Base-by-base conservation (phyloP, 2,888 invertebrate species). In the Lepidochrysops patricia region DNA sequence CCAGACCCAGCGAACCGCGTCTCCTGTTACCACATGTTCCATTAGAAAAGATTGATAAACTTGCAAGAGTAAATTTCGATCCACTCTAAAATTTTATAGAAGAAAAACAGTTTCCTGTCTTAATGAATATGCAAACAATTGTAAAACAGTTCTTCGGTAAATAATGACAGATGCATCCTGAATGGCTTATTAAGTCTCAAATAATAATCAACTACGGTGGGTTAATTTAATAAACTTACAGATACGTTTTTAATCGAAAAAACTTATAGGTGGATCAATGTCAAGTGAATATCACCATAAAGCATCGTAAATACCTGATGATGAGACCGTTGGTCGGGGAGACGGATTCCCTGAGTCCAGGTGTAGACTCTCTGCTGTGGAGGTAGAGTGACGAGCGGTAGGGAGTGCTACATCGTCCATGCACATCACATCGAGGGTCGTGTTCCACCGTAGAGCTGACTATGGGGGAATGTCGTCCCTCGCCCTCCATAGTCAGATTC, bases 381-480 rank as follows among this genome's bases (percentile, higher is more conserved):
- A 88, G 77, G 65, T 87, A 89, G 48, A 88, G 77, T 43, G 88
- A 87, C 5, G 88, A 88, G 61, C 85, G 76, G 66, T 86, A 80
- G 19, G 86, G 84, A 58, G 87, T 84, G 63, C 79, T 76, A 74
- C 84, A 85, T 35, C 88, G 81, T 48, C 94, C 93, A 77, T 95
- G 95, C 34, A 94, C 93, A 72, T 94, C 94, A 75, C 95, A 95
- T 64, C 92, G 92, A 64, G 89, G 87, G 77, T 89, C 89, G 70
- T 85, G 84, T 69, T 93, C 93, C 57, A 91, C 85, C 70, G 90
- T 90, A 43, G 90, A 90, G 75, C 80, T 87, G 67, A 88, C 88
- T 58, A 82, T 66, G 57, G 89, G 83, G 61, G 84, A 86, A 61
- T 79, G 80, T 54, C 86, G 79, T 58, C 86, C 84, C 71, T 80